These are phyloP conservation scores for Cataglyphis cursor DNA, from an alignment of 2,888 invertebrate genomes.

Conservation along the genomic window DNA sequence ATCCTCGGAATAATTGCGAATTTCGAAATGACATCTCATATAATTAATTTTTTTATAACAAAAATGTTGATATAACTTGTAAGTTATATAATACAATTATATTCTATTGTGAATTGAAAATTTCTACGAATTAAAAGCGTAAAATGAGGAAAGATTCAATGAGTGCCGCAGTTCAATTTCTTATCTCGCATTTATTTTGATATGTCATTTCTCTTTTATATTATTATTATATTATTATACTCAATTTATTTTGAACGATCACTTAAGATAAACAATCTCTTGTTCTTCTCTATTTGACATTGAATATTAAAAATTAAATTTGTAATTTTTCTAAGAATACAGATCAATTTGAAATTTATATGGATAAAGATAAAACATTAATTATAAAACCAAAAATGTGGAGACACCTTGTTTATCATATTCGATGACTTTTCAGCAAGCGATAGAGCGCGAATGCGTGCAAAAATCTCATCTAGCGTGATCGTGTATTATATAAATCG, in stretches of 20 bases:
- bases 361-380: not conserved
- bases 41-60: not conserved
- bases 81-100: not conserved
- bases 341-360: not conserved
- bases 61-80: not conserved
- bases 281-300: not conserved
- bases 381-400: not conserved
- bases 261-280: not conserved
- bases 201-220: not conserved
- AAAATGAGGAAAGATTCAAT: not conserved
- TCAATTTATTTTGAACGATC: not conserved
- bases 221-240: not conserved
- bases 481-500: constrained; percentile 63
- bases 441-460: constrained; percentile 64
- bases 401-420: constrained; percentile 35
- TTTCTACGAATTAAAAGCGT: not conserved
- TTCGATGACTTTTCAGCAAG: constrained; percentile 67
- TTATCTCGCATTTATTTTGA: not conserved
- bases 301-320: not conserved
- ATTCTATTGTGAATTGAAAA: not conserved
- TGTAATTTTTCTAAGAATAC: not conserved
- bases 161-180: not conserved
- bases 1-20: constrained; percentile 55
- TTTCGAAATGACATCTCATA: constrained; percentile 68
- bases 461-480: constrained; percentile 43